Percentiles rank a stretch among this genome's conserved stretches.
Evolutionary conservation across 2,113 vertebrate genomes (phyloP).

Genomic region (Lepidothrix coronata): DNA sequence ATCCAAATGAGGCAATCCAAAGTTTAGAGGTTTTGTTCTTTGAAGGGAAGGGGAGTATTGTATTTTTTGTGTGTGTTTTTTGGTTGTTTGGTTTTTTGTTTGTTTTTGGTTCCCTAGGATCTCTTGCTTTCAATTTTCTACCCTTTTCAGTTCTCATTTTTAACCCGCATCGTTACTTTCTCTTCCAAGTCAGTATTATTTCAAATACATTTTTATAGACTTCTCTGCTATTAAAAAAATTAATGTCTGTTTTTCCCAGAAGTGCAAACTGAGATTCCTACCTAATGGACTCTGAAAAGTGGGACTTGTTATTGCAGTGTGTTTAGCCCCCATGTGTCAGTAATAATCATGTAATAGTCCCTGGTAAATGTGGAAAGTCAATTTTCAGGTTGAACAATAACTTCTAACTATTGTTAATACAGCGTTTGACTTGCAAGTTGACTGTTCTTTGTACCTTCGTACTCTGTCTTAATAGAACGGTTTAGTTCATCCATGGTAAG

Average conservation of each 20-base stretch:
- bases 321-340: neutral
- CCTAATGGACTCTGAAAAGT: neutral
- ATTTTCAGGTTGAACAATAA: neutral
- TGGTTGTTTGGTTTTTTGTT: neutral
- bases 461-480: neutral
- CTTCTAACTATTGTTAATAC: neutral
- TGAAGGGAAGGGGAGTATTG: neutral
- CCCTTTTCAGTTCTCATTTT: neutral
- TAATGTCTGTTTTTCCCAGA: neutral
- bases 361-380: neutral
- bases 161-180: neutral
- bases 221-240: neutral
- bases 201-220: neutral
- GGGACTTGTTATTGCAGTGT: neutral
- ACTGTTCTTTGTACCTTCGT: neutral
- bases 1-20: neutral
- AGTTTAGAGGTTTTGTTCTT: neutral
- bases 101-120: neutral
- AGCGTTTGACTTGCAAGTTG: neutral
- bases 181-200: neutral
- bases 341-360: neutral
- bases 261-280: neutral
- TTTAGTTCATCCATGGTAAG: neutral
- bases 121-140: neutral
- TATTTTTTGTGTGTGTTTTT: neutral